These are phyloP conservation scores for Idaea aversata DNA, from an alignment of 2,888 invertebrate species.

Conservation along the genomic window DNA sequence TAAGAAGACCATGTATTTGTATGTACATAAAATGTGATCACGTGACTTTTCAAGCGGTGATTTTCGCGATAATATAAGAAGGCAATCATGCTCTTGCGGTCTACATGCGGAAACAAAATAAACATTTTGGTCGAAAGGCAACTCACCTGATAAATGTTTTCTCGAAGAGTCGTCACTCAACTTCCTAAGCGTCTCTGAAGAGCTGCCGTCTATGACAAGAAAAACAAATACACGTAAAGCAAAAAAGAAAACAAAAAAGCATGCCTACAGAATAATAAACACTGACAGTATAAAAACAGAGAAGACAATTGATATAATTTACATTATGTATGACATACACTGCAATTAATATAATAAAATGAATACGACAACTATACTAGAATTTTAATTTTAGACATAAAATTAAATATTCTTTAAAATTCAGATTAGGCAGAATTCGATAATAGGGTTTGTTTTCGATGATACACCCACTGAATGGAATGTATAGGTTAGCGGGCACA, in stretches of 20 bases:
- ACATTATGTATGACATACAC: constrained; percentile 33
- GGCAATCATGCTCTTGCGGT: constrained; percentile 50
- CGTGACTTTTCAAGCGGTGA: constrained; percentile 32
- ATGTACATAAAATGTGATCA: constrained; percentile 31
- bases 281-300: constrained; percentile 38
- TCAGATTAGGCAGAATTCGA: constrained; percentile 45
- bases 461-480: constrained; percentile 45
- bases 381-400: constrained; percentile 3
- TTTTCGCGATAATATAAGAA: constrained; percentile 37
- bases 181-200: constrained; percentile 72
- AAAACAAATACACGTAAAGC: constrained; percentile 75
- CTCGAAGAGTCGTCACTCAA: constrained; percentile 76
- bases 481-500: constrained; percentile 38
- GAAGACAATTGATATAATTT: constrained; percentile 32
- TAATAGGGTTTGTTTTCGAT: constrained; percentile 32
- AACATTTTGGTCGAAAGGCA: constrained; percentile 2
- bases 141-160: constrained; percentile 78
- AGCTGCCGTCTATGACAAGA: constrained; percentile 78
- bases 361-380: constrained; percentile 11
- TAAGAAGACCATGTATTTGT: constrained; percentile 43
- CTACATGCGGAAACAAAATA: background rate
- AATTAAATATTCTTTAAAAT: constrained; percentile 23
- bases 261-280: constrained; percentile 58
- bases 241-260: constrained; percentile 56
- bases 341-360: constrained; percentile 41